phyloP scores from a whole-genome alignment of 1,140 invertebrate genomes.

The Zaprionus lachaisei region DNA sequence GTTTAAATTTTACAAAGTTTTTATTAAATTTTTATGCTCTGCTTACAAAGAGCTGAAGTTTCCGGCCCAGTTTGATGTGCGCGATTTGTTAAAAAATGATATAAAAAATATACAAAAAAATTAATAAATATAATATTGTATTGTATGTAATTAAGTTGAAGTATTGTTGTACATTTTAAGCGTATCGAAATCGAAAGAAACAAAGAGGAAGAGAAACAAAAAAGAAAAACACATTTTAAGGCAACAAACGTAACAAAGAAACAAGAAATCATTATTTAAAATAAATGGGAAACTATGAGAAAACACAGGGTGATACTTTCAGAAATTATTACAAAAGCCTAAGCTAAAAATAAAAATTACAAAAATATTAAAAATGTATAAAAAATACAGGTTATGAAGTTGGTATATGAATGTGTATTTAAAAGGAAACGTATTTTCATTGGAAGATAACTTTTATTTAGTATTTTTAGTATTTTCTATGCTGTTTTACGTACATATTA shows the following conservation, averaged over 20 bases:
- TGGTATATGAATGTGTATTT: slow-evolving; percentile 77
- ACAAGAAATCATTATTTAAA: slow-evolving; percentile 53
- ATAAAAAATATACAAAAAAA: slow-evolving; percentile 8
- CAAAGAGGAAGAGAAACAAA: slow-evolving; percentile 25
- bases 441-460: slow-evolving; percentile 9
- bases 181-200: slow-evolving; percentile 39
- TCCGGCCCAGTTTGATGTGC: slow-evolving; percentile 68
- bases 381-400: slow-evolving; percentile 60
- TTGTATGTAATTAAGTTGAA: slow-evolving; percentile 71
- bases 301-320: slow-evolving; percentile 84
- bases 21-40: slow-evolving; percentile 53
- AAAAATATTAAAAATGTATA: slow-evolving; percentile 40
- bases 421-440: slow-evolving; percentile 42
- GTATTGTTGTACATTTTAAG: slow-evolving; percentile 82
- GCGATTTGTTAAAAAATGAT: slow-evolving; percentile 70
- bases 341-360: slow-evolving; percentile 48
- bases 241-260: slow-evolving; percentile 50
- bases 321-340: slow-evolving; percentile 76
- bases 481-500: slow-evolving; percentile 43
- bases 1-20: slow-evolving; percentile 50
- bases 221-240: slow-evolving; percentile 56
- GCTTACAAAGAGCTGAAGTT: slow-evolving; percentile 39
- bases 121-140: slow-evolving; percentile 52
- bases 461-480: slow-evolving; percentile 22
- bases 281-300: slow-evolving; percentile 73